Evolutionary conservation across 2,113 vertebrate genomes (phyloP).

Genomic region (Chrysemys picta): DNA sequence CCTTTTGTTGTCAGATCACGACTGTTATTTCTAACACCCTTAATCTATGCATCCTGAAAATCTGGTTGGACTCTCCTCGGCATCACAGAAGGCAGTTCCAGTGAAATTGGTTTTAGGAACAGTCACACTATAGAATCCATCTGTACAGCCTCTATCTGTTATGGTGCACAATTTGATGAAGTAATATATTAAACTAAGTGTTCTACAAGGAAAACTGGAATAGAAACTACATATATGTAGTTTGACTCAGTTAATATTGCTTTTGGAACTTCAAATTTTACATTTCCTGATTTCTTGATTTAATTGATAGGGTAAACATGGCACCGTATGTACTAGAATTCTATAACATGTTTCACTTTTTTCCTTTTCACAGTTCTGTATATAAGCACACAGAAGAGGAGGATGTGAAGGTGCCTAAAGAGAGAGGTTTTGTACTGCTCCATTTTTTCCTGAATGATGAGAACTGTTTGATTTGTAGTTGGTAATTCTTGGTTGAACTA

Average conservation of each 20-base stretch:
- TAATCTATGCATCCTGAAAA: neutral
- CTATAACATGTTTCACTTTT: slow-evolving; percentile 41
- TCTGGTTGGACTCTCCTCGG: neutral
- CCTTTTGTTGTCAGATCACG: neutral
- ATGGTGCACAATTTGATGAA: neutral
- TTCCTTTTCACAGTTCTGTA: slow-evolving; percentile 89
- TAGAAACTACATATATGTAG: neutral
- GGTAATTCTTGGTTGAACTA: slow-evolving; percentile 20
- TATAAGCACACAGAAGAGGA: slow-evolving; percentile 99
- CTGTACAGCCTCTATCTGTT: neutral
- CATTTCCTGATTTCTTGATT: neutral
- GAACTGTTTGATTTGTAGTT: slow-evolving; percentile 57
- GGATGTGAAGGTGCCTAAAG: slow-evolving; percentile 84
- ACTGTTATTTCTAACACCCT: neutral
- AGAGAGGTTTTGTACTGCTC: slow-evolving; percentile 32
- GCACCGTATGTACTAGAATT: neutral
- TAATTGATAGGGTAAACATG: neutral
- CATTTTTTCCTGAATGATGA: slow-evolving; percentile 58
- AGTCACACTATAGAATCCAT: neutral
- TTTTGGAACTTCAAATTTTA: neutral
- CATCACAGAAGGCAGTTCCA: neutral
- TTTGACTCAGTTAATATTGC: neutral
- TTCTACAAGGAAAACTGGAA: neutral
- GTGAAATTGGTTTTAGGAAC: neutral
- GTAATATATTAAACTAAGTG: neutral